Evolutionary conservation across 2,113 vertebrate species (phyloP).

Genomic region (Stegostoma tigrinum): DNA sequence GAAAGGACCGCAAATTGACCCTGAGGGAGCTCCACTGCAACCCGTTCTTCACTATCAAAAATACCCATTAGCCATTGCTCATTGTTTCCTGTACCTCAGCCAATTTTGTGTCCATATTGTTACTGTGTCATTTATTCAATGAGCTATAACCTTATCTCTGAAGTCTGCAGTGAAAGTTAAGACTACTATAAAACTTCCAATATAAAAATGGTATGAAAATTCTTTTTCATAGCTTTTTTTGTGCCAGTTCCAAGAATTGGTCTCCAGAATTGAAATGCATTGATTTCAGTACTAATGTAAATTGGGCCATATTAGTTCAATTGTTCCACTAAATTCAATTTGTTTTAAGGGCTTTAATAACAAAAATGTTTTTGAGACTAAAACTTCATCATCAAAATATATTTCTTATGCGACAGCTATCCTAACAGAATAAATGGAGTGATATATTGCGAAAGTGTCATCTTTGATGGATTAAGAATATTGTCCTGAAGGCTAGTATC

Average conservation of each 20-base stretch:
- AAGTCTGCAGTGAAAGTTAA: background rate
- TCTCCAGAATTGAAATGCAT: background rate
- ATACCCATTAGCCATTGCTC: no score
- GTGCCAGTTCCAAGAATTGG: background rate
- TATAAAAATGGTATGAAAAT: no score
- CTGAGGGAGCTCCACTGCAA: no score
- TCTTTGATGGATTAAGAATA: background rate
- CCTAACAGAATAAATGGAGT: background rate
- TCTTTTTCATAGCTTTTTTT: background rate
- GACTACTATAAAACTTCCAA: no score
- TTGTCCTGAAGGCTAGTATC: background rate
- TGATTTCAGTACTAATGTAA: background rate
- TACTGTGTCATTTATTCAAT: no score
- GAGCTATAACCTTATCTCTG: no score
- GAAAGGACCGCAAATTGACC: no score
- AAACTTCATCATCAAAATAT: background rate
- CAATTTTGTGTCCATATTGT: no score
- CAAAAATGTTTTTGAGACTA: background rate
- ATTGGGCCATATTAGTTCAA: background rate
- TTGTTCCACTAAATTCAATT: background rate
- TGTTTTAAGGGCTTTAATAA: background rate
- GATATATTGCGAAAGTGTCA: background rate
- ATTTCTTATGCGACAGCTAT: background rate
- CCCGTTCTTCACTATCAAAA: no score
- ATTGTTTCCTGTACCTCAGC: no score